Evolutionary conservation across 2,888 invertebrate species (phyloP).

Genomic region (Drosophila affinis): DNA sequence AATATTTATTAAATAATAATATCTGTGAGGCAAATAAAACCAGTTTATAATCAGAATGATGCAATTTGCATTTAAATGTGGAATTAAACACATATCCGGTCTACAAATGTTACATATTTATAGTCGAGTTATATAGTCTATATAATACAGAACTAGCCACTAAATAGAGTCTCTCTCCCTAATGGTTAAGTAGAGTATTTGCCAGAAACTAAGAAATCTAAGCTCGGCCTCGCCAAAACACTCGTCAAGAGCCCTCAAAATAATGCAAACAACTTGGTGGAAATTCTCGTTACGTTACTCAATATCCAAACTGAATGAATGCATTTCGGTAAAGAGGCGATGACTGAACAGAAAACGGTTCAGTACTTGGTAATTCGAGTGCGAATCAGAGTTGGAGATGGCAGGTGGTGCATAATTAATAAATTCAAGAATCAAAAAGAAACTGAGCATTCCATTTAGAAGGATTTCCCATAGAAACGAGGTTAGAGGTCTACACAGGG

Average conservation of each 20-base stretch:
- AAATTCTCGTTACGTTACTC: constrained; percentile 42
- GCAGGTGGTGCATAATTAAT: constrained; percentile 46
- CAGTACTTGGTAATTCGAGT: constrained; percentile 26
- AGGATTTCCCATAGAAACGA: not conserved
- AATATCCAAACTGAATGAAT: constrained; percentile 33
- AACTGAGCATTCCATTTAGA: not conserved
- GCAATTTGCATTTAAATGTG: constrained; percentile 10
- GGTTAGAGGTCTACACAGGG: constrained; percentile 27
- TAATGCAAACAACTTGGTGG: constrained; percentile 42
- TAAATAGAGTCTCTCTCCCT: not conserved
- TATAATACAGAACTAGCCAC: not conserved
- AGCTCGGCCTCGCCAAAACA: constrained; percentile 35
- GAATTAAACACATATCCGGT: not conserved
- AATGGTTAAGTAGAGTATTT: constrained; percentile 7
- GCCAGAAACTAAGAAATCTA: not conserved
- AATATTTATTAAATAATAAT: constrained; percentile 14
- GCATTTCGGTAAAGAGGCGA: constrained; percentile 54
- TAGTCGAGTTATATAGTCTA: not conserved
- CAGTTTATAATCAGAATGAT: constrained; percentile 7
- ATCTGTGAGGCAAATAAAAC: constrained; percentile 9
- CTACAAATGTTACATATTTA: constrained; percentile 8
- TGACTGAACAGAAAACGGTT: constrained; percentile 59
- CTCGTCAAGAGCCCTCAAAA: constrained; percentile 36
- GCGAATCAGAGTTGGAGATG: constrained; percentile 21
- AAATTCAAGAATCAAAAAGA: not conserved